phyloP scores from a whole-genome alignment of 2,888 invertebrate genomes.

The Syrphus vitripennis region DNA sequence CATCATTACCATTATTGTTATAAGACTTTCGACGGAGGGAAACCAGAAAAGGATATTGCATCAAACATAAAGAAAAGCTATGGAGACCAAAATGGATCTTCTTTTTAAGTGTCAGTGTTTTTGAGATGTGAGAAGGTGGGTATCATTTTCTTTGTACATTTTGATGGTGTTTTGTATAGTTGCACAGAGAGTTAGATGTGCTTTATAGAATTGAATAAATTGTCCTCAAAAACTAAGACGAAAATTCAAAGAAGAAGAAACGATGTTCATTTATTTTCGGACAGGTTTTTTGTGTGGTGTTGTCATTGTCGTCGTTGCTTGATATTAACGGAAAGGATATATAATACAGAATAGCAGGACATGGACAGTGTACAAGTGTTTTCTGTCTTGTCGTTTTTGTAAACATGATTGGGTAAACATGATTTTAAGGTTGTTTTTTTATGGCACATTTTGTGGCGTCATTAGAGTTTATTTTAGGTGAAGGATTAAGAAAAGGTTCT shows the following conservation, averaged over 20 bases:
- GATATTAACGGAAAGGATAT: background rate
- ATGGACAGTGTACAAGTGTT: constrained; percentile 18
- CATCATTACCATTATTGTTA: background rate
- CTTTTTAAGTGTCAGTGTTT: background rate
- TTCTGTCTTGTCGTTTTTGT: background rate
- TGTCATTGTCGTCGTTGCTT: too few relatives aligned
- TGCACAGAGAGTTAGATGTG: background rate
- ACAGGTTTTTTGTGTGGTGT: background rate
- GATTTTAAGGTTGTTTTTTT: background rate
- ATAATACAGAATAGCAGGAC: too few relatives aligned
- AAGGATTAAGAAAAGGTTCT: background rate
- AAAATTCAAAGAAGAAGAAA: background rate
- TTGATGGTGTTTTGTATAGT: constrained; percentile 2
- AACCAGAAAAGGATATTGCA: background rate
- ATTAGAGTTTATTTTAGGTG: background rate
- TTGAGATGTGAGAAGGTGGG: background rate
- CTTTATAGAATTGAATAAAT: constrained; percentile 28
- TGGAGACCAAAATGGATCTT: background rate
- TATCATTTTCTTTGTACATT: constrained; percentile 23
- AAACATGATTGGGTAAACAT: background rate
- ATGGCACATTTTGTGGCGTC: background rate
- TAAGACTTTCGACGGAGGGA: background rate
- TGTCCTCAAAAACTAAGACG: background rate
- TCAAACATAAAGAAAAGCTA: background rate
- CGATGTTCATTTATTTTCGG: constrained; percentile 31